Percentiles rank a stretch among this genome's conserved stretches.
Conservation (phyloP, 2,888 invertebrate species). For the Pandemis heparana region DNA sequence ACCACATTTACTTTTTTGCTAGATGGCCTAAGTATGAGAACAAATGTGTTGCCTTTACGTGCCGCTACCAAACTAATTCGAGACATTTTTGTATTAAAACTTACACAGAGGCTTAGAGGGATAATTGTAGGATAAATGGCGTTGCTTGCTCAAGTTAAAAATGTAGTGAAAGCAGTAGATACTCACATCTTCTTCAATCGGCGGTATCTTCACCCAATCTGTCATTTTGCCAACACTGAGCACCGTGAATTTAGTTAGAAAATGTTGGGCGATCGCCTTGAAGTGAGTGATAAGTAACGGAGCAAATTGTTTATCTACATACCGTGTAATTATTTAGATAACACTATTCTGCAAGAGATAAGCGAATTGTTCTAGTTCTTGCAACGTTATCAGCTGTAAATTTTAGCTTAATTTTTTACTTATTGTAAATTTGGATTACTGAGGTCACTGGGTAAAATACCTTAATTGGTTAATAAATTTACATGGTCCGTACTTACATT, state of each 20-base stretch:
- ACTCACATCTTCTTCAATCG: constrained; percentile 64
- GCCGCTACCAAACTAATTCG: no score
- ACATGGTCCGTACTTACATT: no score
- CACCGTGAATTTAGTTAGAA: constrained; percentile 48
- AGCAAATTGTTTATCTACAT: constrained; percentile 29
- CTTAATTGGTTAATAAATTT: no score
- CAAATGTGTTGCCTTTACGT: no score
- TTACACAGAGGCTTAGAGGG: no score
- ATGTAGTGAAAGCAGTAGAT: background rate
- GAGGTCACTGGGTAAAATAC: no score
- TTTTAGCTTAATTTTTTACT: background rate
- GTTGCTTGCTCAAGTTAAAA: no score
- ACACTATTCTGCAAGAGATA: constrained; percentile 30
- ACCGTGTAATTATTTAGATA: constrained; percentile 40
- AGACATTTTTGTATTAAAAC: no score
- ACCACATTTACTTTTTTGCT: no score
- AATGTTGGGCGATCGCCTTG: constrained; percentile 54
- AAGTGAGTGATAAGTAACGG: constrained; percentile 63
- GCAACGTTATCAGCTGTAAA: background rate
- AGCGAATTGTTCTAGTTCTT: constrained; percentile 19
- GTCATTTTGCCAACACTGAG: constrained; percentile 47
- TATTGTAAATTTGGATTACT: no score
- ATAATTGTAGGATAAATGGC: no score
- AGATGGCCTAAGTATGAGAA: no score
- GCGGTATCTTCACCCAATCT: constrained; percentile 56